phyloP scores from a whole-genome alignment of 2,113 vertebrate species.

The Indicator indicator region DNA sequence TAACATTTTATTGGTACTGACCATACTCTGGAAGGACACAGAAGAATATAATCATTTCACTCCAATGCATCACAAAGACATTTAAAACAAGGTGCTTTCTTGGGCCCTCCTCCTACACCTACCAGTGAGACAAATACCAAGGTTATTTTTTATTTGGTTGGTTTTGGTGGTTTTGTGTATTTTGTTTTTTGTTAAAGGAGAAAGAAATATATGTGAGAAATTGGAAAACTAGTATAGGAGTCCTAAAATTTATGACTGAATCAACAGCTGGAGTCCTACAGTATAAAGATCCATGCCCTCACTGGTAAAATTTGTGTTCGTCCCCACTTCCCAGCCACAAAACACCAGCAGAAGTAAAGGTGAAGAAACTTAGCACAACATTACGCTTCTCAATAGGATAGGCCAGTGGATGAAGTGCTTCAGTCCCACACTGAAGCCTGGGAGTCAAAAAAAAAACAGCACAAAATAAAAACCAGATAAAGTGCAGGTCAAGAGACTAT shows the following conservation, averaged over 20 bases:
- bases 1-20: not conserved
- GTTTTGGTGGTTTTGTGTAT: too few species aligned
- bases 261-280: not conserved
- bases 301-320: not conserved
- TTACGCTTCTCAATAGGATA: fast-evolving
- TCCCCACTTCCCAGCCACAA: not conserved
- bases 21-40: not conserved
- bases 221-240: fast-evolving
- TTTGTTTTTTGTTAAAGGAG: not conserved
- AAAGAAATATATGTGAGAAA: not conserved
- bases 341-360: not conserved
- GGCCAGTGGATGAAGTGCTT: fast-evolving
- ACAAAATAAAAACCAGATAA: not conserved
- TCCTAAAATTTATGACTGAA: not conserved
- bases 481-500: not conserved
- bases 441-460: not conserved
- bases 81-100: not conserved
- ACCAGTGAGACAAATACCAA: not conserved
- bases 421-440: not conserved
- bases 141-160: not conserved
- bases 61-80: not conserved
- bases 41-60: not conserved
- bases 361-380: not conserved
- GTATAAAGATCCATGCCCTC: not conserved
- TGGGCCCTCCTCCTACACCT: not conserved